A percentile compares a stretch with the other conserved stretches of the same genome.
phyloP scores from a whole-genome alignment of 1,140 invertebrate genomes.

The Drosophila mauritiana region DNA sequence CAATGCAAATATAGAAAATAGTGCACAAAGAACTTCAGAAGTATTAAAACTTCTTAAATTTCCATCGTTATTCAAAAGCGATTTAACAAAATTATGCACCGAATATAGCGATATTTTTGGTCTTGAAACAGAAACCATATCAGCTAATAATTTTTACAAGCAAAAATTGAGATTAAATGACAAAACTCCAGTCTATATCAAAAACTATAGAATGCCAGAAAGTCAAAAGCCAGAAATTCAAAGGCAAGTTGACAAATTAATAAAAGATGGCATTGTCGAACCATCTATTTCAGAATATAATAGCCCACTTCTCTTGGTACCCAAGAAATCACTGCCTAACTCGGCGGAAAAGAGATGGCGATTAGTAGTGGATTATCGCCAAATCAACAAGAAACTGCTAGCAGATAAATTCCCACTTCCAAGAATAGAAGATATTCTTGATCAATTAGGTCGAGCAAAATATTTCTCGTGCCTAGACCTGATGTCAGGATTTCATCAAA shows the following conservation, averaged over 20 bases:
- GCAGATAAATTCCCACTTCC: not conserved
- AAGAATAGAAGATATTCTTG: not conserved
- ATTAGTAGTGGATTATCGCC: not conserved
- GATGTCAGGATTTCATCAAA: too few relatives aligned
- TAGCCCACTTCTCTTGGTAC: not conserved
- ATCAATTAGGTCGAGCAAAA: not conserved
- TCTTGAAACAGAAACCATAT: too few relatives aligned
- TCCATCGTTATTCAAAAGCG: too few relatives aligned
- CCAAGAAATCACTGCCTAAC: not conserved
- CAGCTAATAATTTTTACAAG: too few relatives aligned
- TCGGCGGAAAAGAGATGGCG: not conserved
- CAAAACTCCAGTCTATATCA: not conserved
- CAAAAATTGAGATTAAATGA: too few relatives aligned
- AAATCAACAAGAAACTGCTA: not conserved
- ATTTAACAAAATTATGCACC: too few relatives aligned
- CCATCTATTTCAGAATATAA: too few relatives aligned
- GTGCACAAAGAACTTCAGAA: too few relatives aligned
- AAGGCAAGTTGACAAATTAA: not conserved
- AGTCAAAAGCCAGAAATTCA: not conserved
- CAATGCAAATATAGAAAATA: too few relatives aligned
- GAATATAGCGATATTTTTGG: too few relatives aligned
- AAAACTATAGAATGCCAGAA: not conserved
- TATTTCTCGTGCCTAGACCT: too few relatives aligned
- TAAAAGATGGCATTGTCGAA: not conserved
- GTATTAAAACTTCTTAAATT: too few relatives aligned